phyloP scores from a whole-genome alignment of 2,888 invertebrate species.

The Coenonympha arcania region DNA sequence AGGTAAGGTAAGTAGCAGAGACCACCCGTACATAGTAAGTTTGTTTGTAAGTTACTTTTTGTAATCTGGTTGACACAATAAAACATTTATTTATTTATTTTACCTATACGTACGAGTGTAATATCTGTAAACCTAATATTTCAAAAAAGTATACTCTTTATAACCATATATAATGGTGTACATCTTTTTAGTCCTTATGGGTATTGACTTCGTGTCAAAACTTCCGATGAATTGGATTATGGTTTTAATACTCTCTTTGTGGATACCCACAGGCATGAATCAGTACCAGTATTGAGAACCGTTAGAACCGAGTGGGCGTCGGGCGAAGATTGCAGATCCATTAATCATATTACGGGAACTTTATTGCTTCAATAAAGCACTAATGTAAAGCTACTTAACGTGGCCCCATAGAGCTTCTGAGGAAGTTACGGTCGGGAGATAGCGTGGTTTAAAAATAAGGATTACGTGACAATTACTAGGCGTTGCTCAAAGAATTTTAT shows the following conservation, averaged over 20 bases:
- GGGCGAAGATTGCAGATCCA: slow-evolving; percentile 47
- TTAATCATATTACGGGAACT: slow-evolving; percentile 63
- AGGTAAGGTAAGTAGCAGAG: no score
- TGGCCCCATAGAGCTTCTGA: slow-evolving; percentile 3
- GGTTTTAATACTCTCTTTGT: slow-evolving; percentile 27
- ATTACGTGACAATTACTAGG: background rate
- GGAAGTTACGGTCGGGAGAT: background rate
- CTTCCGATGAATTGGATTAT: slow-evolving; percentile 19
- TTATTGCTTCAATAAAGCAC: slow-evolving; percentile 62
- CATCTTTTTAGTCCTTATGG: slow-evolving; percentile 17
- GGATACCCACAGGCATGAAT: slow-evolving; percentile 34
- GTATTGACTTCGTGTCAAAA: slow-evolving; percentile 23
- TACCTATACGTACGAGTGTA: no score
- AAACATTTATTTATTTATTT: no score
- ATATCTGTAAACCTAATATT: no score
- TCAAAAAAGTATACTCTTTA: no score
- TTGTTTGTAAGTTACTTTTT: no score
- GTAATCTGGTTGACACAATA: no score
- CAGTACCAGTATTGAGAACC: slow-evolving; percentile 39
- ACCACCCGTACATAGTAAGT: no score
- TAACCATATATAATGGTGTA: no score
- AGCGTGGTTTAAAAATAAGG: background rate
- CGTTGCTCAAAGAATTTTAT: background rate
- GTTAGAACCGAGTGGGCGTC: slow-evolving; percentile 41
- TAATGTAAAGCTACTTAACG: slow-evolving; percentile 34